A percentile compares a stretch with the other conserved stretches of the same genome.
Conservation (phyloP, 2,888 invertebrate genomes). For the Rugalucina vietnamica region DNA sequence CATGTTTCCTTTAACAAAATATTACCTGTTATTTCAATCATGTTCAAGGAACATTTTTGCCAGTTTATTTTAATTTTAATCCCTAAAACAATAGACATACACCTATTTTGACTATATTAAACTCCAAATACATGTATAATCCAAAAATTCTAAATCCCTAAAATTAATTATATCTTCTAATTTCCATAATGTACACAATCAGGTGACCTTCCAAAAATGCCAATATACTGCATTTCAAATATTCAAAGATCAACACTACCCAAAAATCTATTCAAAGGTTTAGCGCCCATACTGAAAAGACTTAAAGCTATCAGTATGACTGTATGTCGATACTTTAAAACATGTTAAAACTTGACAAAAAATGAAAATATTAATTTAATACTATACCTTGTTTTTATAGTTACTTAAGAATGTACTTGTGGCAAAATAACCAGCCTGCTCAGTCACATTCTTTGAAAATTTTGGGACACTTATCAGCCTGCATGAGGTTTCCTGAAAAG, state of each 20-base stretch:
- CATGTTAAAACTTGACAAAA: not conserved
- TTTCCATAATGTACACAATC: not conserved
- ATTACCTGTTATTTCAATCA: not conserved
- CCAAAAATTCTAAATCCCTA: not conserved
- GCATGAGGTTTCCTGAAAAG: not conserved
- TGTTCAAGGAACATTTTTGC: not conserved
- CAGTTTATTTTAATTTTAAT: not conserved
- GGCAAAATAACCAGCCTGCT: not conserved
- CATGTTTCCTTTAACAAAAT: no score
- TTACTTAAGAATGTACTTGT: not conserved
- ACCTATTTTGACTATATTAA: not conserved
- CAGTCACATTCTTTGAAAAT: not conserved
- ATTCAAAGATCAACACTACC: not conserved
- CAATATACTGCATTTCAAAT: not conserved
- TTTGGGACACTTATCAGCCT: not conserved
- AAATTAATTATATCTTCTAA: not conserved
- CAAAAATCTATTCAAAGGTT: not conserved
- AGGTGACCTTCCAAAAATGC: not conserved
- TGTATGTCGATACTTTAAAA: conserved; percentile 11
- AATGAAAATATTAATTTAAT: not conserved
- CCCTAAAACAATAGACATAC: not conserved
- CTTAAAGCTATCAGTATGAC: not conserved
- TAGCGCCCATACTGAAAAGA: conserved; percentile 6
- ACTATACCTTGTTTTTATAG: not conserved
- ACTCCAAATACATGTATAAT: no score